Evolutionary conservation across 2,888 invertebrate species (phyloP), one percentile per base, ranked within the genome.

Genomic region (Nomada fucata): DNA sequence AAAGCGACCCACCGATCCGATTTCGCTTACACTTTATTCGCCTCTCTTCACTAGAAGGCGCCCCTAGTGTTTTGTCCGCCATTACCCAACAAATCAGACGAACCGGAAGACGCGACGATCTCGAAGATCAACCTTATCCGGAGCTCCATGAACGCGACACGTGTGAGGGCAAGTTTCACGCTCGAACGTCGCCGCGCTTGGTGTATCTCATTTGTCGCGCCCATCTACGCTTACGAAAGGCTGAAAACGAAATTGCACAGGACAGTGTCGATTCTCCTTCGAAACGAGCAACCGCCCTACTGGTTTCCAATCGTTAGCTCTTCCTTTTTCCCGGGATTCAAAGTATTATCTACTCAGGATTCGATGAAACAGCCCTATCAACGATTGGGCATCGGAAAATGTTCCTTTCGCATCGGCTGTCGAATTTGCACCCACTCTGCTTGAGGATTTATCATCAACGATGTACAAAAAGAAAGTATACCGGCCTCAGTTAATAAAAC

Each of bases 291-390:
- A 53, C 53, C 70, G 3, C 57, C 36, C 76, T 26, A 76, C 36
- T 50, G 52, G 64, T 71, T 67, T 42, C 67, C 68, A 50, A 29
- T 80, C 76, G 68, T 68, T 76, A 69, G 69, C 59, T 70, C 75
- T 76, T 79, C 67, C 68, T 55, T 73, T 79, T 61, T 68, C 47
- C 55, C 47, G 53, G 29, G 69, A 82, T 69, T 76, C 71, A 76
- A 61, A 69, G 55, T 52, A 63, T 76, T 68, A 64, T 44, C 26
- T 11, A 52, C 26, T 52, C 57, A 50, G 76, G 70, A 64, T 84
- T 84, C 68, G 77, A 75, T 76, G 80, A 67, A 74, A 80, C 23
- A 23, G 76, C 68, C 9, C 71, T 75, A 67, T 65, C 74, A 42
- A 75, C 42, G 42, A 55, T 52, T 47, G 20, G 42, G 13, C 36